Evolutionary conservation across 2,888 invertebrate genomes (phyloP), one percentile per base, ranked within the genome.

Genomic region (Andrena minutula): DNA sequence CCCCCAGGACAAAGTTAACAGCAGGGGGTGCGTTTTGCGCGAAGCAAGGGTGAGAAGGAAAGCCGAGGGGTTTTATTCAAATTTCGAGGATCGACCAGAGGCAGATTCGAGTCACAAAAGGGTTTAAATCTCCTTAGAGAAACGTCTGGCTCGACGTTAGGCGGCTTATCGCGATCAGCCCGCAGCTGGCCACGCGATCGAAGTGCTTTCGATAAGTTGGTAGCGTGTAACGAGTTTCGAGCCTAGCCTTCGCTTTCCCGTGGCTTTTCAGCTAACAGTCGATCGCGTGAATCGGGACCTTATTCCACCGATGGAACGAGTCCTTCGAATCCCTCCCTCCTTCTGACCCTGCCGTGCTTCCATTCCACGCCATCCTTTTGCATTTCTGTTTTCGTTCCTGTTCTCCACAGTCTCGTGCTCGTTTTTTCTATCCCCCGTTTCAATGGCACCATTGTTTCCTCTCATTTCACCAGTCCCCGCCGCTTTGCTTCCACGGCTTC

Each of bases 201-300:
- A 58, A 32, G 20, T 28, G 23, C 68, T 47, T 63, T 51, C 80
- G 77, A 72, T 78, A 79, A 64, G 53, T 79, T 30, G 63, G 30
- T 6, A 10, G 12, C 47, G 20, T 58, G 68, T 61, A 61, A 79
- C 81, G 73, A 74, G 69, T 68, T 81, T 69, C 63, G n/a, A 68
- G 35, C 12, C 56, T 72, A 6, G 10, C 12, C 2, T 49, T 23
- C 28, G 12, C 20, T 51, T 49, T 28, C 4, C 58, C 12, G 3
- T 2, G 20, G 8, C n/a, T 10, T 49, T 41, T 12, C 65, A n/a
- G 68, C n/a, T 41, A 53, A 65, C 65, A 68, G 61, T 61, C 79
- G 53, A 47, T 70, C 65, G 49, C 56, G 16, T 2, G 2, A 47
- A 16, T 8, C 47, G 60, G n/a, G 28, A 58, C 32, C 60, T 35